phyloP scores from a whole-genome alignment of 2,113 vertebrate species.

The Podocnemis expansa region DNA sequence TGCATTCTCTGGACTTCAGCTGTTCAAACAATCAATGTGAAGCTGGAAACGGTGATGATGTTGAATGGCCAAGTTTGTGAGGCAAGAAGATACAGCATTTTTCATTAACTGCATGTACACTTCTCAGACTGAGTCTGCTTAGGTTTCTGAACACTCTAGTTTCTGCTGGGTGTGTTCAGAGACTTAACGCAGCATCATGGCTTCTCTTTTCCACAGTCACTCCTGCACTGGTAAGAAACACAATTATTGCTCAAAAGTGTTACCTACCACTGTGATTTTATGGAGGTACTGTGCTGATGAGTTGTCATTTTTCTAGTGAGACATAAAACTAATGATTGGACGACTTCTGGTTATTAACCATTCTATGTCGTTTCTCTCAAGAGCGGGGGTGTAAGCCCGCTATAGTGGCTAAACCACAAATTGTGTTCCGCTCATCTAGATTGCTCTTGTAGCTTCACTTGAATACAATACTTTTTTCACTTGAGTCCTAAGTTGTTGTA shows the following conservation, averaged over 20 bases:
- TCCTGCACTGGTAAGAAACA: background rate
- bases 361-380: too few relatives aligned
- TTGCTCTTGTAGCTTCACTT: background rate
- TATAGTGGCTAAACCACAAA: background rate
- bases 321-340: too few relatives aligned
- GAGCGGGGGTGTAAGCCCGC: too few relatives aligned
- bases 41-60: background rate
- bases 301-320: too few relatives aligned
- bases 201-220: background rate
- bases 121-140: background rate
- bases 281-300: too few relatives aligned
- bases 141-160: background rate
- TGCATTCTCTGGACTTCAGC: background rate
- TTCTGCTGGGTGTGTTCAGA: background rate
- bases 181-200: background rate
- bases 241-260: too few relatives aligned
- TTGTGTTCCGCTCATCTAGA: background rate
- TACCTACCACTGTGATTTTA: too few relatives aligned
- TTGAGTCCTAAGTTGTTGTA: background rate
- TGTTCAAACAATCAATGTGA: background rate
- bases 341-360: too few relatives aligned
- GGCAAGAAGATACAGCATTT: background rate
- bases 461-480: background rate
- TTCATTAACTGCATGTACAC: background rate
- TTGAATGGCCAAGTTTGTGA: background rate